Evolutionary conservation across 2,113 vertebrate genomes (phyloP).

Genomic region (Lycocorax pyrrhopterus): DNA sequence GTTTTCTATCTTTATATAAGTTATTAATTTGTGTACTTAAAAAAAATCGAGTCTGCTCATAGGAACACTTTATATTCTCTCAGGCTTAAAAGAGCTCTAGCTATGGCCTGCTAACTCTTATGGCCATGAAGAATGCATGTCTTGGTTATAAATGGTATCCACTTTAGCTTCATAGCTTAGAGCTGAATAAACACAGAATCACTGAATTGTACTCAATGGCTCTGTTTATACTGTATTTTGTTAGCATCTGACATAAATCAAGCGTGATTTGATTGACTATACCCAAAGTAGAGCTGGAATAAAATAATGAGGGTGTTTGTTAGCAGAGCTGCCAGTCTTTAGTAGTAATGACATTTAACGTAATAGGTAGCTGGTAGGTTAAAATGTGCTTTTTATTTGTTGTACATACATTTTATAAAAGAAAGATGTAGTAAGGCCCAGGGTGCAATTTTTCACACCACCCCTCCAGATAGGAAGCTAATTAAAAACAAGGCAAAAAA

Average conservation of each 20-base stretch:
- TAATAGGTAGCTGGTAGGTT: constrained; percentile 66
- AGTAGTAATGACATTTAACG: constrained; percentile 59
- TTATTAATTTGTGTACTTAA: constrained; percentile 58
- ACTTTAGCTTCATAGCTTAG: constrained; percentile 63
- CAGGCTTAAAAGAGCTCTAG: constrained; percentile 53
- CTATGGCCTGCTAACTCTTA: constrained; percentile 65
- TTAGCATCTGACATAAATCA: constrained; percentile 70
- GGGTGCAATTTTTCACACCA: constrained; percentile 59
- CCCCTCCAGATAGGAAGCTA: constrained; percentile 52
- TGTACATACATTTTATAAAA: constrained; percentile 69
- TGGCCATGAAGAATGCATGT: constrained; percentile 65
- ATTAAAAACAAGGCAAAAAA: constrained; percentile 65
- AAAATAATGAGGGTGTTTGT: constrained; percentile 60
- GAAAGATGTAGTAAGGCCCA: constrained; percentile 50
- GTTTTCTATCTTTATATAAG: constrained; percentile 51
- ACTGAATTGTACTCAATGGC: constrained; percentile 67
- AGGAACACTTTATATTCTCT: constrained; percentile 37
- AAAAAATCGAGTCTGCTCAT: constrained; percentile 12
- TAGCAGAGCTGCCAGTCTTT: constrained; percentile 61
- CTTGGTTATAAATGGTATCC: constrained; percentile 69
- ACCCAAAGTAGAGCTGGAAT: constrained; percentile 53
- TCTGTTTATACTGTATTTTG: constrained; percentile 70
- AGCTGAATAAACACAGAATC: constrained; percentile 67
- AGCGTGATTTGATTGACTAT: constrained; percentile 59
- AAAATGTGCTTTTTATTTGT: constrained; percentile 67